Percentiles rank a stretch among this genome's conserved stretches.
Evolutionary conservation across 2,888 invertebrate genomes (phyloP).

Genomic region (Xestobium rufovillosum): DNA sequence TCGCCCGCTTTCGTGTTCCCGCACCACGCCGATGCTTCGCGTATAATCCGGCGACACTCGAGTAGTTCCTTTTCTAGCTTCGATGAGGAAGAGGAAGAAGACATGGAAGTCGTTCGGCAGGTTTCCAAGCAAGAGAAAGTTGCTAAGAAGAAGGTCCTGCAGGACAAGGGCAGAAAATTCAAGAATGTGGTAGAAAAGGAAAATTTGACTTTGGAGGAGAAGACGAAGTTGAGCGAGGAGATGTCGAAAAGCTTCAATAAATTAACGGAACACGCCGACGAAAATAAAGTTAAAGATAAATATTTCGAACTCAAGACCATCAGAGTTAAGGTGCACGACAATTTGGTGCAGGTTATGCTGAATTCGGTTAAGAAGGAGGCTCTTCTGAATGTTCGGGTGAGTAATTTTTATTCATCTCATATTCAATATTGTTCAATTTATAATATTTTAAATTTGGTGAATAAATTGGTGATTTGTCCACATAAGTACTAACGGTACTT

Average conservation of each 20-base stretch:
- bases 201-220: slow-evolving; percentile 24
- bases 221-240: slow-evolving; percentile 12
- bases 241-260: slow-evolving; percentile 25
- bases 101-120: slow-evolving; percentile 36
- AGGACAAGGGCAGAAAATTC: slow-evolving; percentile 32
- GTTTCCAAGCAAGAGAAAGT: too few species aligned
- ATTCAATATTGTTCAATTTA: not conserved
- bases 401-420: slow-evolving; percentile 12
- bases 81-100: slow-evolving; percentile 41
- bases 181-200: slow-evolving; percentile 42
- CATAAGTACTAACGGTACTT: too few species aligned
- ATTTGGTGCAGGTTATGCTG: slow-evolving; percentile 57
- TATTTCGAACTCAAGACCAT: slow-evolving; percentile 45
- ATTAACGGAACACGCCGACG: slow-evolving; percentile 25
- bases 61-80: slow-evolving; percentile 67
- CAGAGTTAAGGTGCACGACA: slow-evolving; percentile 49
- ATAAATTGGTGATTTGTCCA: too few species aligned
- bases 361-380: slow-evolving; percentile 53
- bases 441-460: not conserved
- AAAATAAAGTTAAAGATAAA: slow-evolving; percentile 6
- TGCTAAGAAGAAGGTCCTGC: slow-evolving; percentile 14
- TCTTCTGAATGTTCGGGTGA: slow-evolving; percentile 55
- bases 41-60: slow-evolving; percentile 75
- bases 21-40: slow-evolving; percentile 59
- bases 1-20: slow-evolving; percentile 56